A percentile compares a stretch with the other conserved stretches of the same genome.
These are phyloP conservation scores for Acyrthosiphon pisum DNA, from an alignment of 1,140 invertebrate genomes.

Conservation along the genomic window DNA sequence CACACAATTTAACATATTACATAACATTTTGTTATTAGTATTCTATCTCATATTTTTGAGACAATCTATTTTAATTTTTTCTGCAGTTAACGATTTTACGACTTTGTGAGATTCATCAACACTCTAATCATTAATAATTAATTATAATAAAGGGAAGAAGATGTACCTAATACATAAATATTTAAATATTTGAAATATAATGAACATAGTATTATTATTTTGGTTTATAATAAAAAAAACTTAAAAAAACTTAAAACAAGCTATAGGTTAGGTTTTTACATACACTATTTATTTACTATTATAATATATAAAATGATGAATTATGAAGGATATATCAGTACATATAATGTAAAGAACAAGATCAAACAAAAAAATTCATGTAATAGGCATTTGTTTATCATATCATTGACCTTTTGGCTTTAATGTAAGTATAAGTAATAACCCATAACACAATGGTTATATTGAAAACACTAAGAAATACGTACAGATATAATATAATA, in stretches of 20 bases:
- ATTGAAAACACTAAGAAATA: background rate
- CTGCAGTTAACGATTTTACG: background rate
- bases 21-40: background rate
- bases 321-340: background rate
- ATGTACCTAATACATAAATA: background rate
- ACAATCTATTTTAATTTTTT: no score
- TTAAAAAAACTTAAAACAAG: background rate
- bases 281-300: no score
- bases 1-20: background rate
- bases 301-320: background rate
- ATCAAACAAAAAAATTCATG: background rate
- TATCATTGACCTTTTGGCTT: background rate
- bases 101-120: background rate
- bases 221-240: background rate
- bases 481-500: slow-evolving; percentile 12
- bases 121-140: background rate
- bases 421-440: slow-evolving; percentile 3
- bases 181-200: background rate
- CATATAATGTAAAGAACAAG: background rate
- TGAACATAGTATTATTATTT: background rate
- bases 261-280: no score
- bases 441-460: background rate
- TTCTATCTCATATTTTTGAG: no score
- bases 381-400: slow-evolving; percentile 8
- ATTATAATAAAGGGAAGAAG: background rate